Percentiles rank a stretch among this genome's conserved stretches.
phyloP scores from a whole-genome alignment of 92 coral and sea anemone species.

The Umimayanthus chanpuru region DNA sequence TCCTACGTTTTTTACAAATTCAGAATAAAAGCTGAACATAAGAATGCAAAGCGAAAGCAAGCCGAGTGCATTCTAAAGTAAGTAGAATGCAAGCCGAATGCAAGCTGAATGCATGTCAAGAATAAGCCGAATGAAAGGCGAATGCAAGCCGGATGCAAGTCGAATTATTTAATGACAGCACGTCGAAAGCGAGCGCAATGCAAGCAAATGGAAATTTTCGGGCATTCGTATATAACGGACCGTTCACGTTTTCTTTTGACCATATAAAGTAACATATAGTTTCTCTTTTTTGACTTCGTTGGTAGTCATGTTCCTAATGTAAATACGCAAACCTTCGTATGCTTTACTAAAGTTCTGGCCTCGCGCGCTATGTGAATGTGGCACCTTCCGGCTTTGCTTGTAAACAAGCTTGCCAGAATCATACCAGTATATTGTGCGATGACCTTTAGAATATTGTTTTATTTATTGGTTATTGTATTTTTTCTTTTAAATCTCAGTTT shows the following conservation, averaged over 20 bases:
- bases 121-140: neutral
- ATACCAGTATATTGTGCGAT: conserved; percentile 4
- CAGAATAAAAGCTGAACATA: neutral
- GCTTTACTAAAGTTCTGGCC: conserved; percentile 6
- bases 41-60: conserved; percentile 5
- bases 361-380: conserved; percentile 7
- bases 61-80: neutral
- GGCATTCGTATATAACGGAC: conserved; percentile 18
- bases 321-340: conserved; percentile 4
- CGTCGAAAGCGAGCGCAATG: conserved; percentile 9
- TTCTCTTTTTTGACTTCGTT: conserved; percentile 6
- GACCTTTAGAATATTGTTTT: conserved; percentile 2
- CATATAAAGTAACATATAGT: conserved; percentile 2
- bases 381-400: conserved; percentile 8
- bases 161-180: conserved; percentile 6
- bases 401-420: conserved; percentile 5
- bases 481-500: conserved; percentile 1
- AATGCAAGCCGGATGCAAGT: conserved; percentile 7
- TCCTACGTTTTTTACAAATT: conserved; percentile 3
- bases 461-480: conserved; percentile 1
- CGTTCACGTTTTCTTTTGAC: conserved; percentile 11
- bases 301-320: neutral
- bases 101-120: neutral
- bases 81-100: conserved; percentile 7
- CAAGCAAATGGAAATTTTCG: conserved; percentile 6